Base-by-base conservation (phyloP, 2,888 invertebrate genomes). In the Pristionchus mayeri region DNA sequence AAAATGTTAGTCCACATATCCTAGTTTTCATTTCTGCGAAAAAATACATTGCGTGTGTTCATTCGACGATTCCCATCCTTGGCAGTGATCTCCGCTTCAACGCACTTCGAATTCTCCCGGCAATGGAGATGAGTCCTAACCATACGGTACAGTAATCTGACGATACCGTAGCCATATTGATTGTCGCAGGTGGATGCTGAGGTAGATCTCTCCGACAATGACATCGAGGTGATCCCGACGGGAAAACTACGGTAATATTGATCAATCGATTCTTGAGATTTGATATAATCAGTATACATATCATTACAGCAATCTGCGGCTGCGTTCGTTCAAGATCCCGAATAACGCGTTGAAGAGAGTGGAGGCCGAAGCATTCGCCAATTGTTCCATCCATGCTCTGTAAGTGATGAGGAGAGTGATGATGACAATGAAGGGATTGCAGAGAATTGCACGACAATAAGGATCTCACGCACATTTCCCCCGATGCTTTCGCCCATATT, bases 341-440 rank as follows among this genome's bases (percentile, higher is more conserved):
- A 81, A 88, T 37, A 91, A 91, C 75, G 80, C 85, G 30, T 63
- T 91, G 3, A 54, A 85, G 13, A 85, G 86, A 82, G 87, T 91
- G 13, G 88, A 86, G 6, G 88, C 87, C 7, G 85, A 89, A 63
- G 91, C 91, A 0, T 91, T 91, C 84, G 86, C 80, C 2, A 87
- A 85, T 13, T 88, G 89, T 84, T 87, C 87, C 54, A 90, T 91
- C 84, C 63, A 90, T n/a, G 85, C 86, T 21, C 60, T 91, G 90
- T 90, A 52, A 86, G 89, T 87, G 18, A 50, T 30, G n/a, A n/a
- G n/a, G n/a, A n/a, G n/a, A n/a, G n/a, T n/a, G n/a, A n/a, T n/a
- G n/a, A n/a, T n/a, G n/a, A n/a, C n/a, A n/a, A n/a, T n/a, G n/a
- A n/a, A n/a, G n/a, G n/a, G 16, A 13, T 84, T 90, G 44, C 84